These are phyloP conservation scores for Neocloeon triangulifer DNA, from an alignment of 1,140 invertebrate genomes.

Conservation along the genomic window DNA sequence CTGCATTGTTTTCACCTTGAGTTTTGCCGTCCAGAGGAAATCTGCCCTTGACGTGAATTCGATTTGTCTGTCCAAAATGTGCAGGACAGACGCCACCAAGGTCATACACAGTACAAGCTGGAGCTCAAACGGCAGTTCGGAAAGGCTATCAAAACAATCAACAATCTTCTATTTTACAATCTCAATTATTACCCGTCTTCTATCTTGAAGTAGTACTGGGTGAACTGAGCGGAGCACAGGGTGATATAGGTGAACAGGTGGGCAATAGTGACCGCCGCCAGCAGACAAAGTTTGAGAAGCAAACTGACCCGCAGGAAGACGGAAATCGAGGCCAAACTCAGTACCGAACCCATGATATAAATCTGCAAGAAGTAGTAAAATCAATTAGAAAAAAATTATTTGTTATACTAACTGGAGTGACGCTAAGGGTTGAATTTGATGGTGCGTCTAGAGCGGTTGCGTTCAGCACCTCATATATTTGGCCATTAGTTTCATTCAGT, in stretches of 20 bases:
- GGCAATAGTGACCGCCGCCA: conserved; percentile 36
- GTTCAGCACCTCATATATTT: too few relatives aligned
- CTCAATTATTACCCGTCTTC: conserved; percentile 26
- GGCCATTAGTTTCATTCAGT: too few relatives aligned
- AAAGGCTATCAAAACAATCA: conserved; percentile 22
- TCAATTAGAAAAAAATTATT: too few relatives aligned
- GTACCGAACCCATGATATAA: conserved; percentile 53
- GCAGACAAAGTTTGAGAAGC: conserved; percentile 52
- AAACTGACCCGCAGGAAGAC: conserved; percentile 66
- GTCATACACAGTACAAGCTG: conserved; percentile 35
- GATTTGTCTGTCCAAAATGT: conserved; percentile 61
- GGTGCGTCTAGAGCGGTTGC: too few relatives aligned
- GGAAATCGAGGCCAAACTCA: conserved; percentile 53
- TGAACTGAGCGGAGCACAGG: conserved; percentile 22
- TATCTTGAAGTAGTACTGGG: conserved; percentile 25
- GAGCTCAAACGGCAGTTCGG: conserved; percentile 33
- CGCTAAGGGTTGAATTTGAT: too few relatives aligned
- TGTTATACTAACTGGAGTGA: too few relatives aligned
- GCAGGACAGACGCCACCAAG: conserved; percentile 32
- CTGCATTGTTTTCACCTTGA: too few relatives aligned
- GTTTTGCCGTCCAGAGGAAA: conserved; percentile 79
- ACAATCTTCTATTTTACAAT: not conserved
- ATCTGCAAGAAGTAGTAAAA: conserved; percentile 28
- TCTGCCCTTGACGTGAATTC: conserved; percentile 71
- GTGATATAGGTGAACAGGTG: conserved; percentile 39